Evolutionary conservation across 2,888 invertebrate genomes (phyloP).

Genomic region (Falcaria lacertinaria): DNA sequence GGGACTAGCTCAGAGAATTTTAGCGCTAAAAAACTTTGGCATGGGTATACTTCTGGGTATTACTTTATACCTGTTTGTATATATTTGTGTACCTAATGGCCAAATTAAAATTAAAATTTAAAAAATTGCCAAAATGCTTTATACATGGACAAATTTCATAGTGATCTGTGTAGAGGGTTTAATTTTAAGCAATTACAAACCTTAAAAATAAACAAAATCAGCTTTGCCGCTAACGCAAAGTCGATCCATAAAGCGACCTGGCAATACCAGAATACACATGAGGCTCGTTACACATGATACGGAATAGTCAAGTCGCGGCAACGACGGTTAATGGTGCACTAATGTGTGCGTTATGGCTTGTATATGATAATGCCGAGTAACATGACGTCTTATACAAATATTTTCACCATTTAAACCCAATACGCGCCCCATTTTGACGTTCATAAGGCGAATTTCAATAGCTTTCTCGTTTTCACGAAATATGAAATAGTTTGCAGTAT

Average conservation of each 20-base stretch:
- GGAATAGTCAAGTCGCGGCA: conserved; percentile 3
- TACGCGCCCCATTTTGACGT: conserved; percentile 18
- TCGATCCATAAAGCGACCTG: conserved; percentile 20
- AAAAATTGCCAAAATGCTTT: no score
- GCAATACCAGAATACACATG: conserved; percentile 12
- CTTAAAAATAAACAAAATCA: conserved; percentile 53
- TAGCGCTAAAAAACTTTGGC: no score
- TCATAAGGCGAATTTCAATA: conserved; percentile 20
- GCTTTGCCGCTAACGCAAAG: conserved; percentile 35
- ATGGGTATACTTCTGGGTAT: no score
- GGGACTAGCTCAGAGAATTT: no score
- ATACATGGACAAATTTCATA: no score
- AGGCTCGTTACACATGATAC: conserved; percentile 12
- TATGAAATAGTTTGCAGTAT: conserved; percentile 1
- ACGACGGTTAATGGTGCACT: conserved; percentile 11
- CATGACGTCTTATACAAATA: conserved; percentile 18
- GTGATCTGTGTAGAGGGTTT: no score
- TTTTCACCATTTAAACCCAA: conserved; percentile 21
- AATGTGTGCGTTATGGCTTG: conserved; percentile 20
- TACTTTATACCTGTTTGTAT: no score
- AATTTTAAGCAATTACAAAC: neutral
- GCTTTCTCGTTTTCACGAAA: conserved; percentile 5
- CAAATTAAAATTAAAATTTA: no score
- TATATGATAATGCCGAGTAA: conserved; percentile 24
- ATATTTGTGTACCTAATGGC: no score